phyloP scores from a whole-genome alignment of 2,888 invertebrate species.

The Schrankia costaestrigalis region DNA sequence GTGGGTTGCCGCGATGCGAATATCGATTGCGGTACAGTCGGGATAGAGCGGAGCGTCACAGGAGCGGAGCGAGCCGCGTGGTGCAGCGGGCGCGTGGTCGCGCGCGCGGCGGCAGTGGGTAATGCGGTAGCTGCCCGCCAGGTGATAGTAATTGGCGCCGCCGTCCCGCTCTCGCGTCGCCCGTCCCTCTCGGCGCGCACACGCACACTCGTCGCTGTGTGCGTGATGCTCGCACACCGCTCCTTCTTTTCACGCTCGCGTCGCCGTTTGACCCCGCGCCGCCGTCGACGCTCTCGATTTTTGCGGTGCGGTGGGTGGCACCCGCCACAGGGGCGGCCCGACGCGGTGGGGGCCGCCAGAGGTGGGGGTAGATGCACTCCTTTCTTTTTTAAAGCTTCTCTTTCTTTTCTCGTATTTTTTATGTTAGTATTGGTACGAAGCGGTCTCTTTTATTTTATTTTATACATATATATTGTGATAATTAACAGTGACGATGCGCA shows the following conservation, averaged over 20 bases:
- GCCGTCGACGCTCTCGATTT: conserved; percentile 82
- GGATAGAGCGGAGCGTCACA: conserved; percentile 51
- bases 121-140: conserved; percentile 84
- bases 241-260: conserved; percentile 80
- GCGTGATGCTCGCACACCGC: conserved; percentile 69
- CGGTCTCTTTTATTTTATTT: conserved; percentile 78
- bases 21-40: conserved; percentile 63
- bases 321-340: conserved; percentile 78
- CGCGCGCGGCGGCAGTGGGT: conserved; percentile 81
- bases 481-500: conserved; percentile 77
- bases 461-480: conserved; percentile 75
- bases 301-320: conserved; percentile 84
- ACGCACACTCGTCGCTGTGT: conserved; percentile 63
- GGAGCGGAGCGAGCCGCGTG: conserved; percentile 65
- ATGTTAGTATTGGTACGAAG: conserved; percentile 74
- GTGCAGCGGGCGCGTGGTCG: conserved; percentile 81
- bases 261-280: conserved; percentile 80
- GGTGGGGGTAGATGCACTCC: conserved; percentile 79
- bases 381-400: conserved; percentile 80
- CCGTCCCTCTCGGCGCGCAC: conserved; percentile 78
- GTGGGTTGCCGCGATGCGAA: conserved; percentile 50
- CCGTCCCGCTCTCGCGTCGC: conserved; percentile 75
- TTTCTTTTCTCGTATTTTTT: conserved; percentile 80
- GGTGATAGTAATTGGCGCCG: conserved; percentile 83
- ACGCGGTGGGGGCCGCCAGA: conserved; percentile 64